Evolutionary conservation across 2,888 invertebrate genomes (phyloP), one percentile per base, ranked within the genome.

Genomic region (Laspeyria flexula): DNA sequence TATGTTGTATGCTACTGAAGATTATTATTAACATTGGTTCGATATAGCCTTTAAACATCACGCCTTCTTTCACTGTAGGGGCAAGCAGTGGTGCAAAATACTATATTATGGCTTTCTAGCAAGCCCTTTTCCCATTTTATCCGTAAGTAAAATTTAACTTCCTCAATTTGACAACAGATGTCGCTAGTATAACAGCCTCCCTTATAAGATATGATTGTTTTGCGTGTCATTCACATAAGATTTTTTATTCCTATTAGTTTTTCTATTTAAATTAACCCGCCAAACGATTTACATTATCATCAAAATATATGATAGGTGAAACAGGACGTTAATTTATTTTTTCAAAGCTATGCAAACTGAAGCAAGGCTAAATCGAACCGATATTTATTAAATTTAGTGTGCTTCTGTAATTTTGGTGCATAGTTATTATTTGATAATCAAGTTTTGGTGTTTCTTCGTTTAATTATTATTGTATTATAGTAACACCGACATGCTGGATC

Each of bases 351-450:
- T n/a, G n/a, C n/a, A n/a, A n/a, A n/a, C n/a, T n/a, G n/a, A n/a
- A n/a, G n/a, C n/a, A 7, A 30, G 43, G 56, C 39, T 51, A 44
- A 60, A 31, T 31, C 31, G 31, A 9, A 31, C 31, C 31, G 31
- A 31, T 31, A 2, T 41, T 10, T 35, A 47, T 47, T 45, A 13
- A 42, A 49, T 55, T 51, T 57, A 43, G 48, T 55, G 80, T 82
- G 82, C 79, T 80, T 74, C 44, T 70, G 73, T 77, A 73, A 75
- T 73, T 58, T 74, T 81, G 83, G 83, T 84, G 84, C 83, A 40
- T 72, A 66, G 55, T 33, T 62, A 60, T 59, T 66, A 63, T 68
- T 57, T 46, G 33, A 56, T 7, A 3, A 45, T 35, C 43, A 44
- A 25, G 34, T 35, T 39, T 55, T 47, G 38, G 12, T 46, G 27